Evolutionary conservation across 2,113 vertebrate species (phyloP), one percentile per base, ranked within the genome.

Genomic region (Hydrolagus affinis): DNA sequence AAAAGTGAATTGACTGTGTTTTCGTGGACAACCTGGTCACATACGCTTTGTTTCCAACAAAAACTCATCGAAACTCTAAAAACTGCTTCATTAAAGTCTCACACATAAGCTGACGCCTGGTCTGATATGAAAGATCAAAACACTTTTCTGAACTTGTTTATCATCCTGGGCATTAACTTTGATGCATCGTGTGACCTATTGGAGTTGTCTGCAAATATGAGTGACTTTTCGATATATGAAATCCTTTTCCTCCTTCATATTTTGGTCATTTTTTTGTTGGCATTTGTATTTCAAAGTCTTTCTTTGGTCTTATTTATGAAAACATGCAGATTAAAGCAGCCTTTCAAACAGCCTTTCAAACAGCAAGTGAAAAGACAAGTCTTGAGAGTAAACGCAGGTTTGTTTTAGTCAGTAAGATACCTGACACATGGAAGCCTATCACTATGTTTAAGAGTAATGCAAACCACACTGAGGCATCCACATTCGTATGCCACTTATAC

Each of bases 121-220:
- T 62, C 32, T 83, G 78, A 19, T 62, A 83, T 83, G 78, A 19
- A 68, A 32, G 78, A 83, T 83, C 77, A 83, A 83, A 83, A 23
- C 25, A 17, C 19, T 83, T 69, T 83, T 83, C 25, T 68, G 78
- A 83, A 66, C 62, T 66, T 83, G 78, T 83, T 83, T 83, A 83
- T 83, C 78, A 83, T 83, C 78, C 78, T 68, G 64, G 62, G 60
- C 78, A 83, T 83, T 60, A 83, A 83, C 78, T 83, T 83, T 83
- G 78, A 83, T 83, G 78, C 62, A 32, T 8, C 32, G 78, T 66
- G 14, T 83, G 62, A 68, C 62, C 78, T 66, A 32, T 83, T 83
- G 78, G 78, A 66, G 78, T 21, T 66, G 62, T 83, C 60, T 66
- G 78, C 78, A 66, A 83, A 83, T 66, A 66, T 64, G 25, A 66